Evolutionary conservation across 2,888 invertebrate species (phyloP).

Genomic region (Phytoseiulus persimilis): DNA sequence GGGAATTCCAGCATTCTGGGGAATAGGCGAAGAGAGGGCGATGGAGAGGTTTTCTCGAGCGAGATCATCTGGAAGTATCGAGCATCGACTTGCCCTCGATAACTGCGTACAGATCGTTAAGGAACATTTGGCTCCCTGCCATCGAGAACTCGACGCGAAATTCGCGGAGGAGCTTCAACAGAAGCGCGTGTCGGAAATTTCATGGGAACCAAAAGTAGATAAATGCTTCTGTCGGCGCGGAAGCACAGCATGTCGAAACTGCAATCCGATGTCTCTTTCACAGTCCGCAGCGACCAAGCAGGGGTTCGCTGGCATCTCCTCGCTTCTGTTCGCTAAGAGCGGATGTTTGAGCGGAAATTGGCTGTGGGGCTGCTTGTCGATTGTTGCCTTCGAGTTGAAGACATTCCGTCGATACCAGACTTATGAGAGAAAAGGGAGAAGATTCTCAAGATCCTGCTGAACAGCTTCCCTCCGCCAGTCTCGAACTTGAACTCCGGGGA

Average conservation of each 20-base stretch:
- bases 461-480: neutral
- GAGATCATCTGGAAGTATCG: too few relatives aligned
- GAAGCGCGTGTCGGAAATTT: too few relatives aligned
- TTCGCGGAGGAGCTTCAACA: too few relatives aligned
- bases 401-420: conserved; percentile 5
- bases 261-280: neutral
- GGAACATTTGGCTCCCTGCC: too few relatives aligned
- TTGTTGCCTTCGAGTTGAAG: neutral
- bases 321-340: neutral
- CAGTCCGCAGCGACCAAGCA: neutral
- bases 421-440: neutral
- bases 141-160: too few relatives aligned
- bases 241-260: neutral
- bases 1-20: too few relatives aligned
- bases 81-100: too few relatives aligned
- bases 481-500: neutral
- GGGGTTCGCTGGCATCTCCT: neutral
- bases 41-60: too few relatives aligned
- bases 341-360: conserved; percentile 39
- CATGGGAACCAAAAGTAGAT: too few relatives aligned
- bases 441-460: neutral
- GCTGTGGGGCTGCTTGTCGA: conserved; percentile 28
- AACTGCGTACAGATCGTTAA: too few relatives aligned
- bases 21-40: too few relatives aligned
- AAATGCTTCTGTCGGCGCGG: neutral